Evolutionary conservation across 2,888 invertebrate species (phyloP), one percentile per base, ranked within the genome.

Genomic region (Clivina fossor): DNA sequence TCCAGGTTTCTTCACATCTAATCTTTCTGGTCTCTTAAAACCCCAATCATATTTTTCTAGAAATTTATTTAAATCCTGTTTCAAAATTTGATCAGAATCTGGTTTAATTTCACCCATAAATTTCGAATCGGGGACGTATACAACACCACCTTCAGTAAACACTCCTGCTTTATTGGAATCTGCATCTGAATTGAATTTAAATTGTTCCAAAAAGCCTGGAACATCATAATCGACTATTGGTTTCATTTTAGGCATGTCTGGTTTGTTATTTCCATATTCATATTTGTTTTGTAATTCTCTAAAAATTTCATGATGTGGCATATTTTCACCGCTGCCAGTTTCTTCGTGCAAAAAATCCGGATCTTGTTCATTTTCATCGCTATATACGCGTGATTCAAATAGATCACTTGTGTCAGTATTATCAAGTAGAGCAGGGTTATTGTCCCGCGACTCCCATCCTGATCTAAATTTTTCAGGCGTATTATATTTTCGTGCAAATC

Each of bases 1-100:
- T 56, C 93, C 93, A n/a, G 94, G 93, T 76, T 94, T 94, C 77
- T 94, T 94, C 46, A 93, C 93, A 76, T 94, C 93, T 62, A 93
- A 80, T 67, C 94, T 80, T 78, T 93, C 93, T 65, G 88, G 86
- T 66, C 93, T 82, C 66, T 90, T 88, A 77, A 93, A 94, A 60
- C 88, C 91, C 74, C 83, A 78, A 76, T 83, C 83, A 69, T 78
- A 80, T 71, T 82, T 80, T 26, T 76, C 76, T 69, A 85, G 71
- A 62, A 81, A 75, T 68, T 80, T 80, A 69, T 79, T 79, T 61
- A 84, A 76, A 67, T 81, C 79, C 67, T 65, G 62, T 35, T 62
- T 60, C 24, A 65, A 16, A 49, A 51, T 7, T 48, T 64, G 61
- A 48, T 65, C 64, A 13, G 59, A 47, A 44, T 60, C 61, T 47